Evolutionary conservation across 2,888 invertebrate species (phyloP).

Genomic region (Macrosoma leucophasiata): DNA sequence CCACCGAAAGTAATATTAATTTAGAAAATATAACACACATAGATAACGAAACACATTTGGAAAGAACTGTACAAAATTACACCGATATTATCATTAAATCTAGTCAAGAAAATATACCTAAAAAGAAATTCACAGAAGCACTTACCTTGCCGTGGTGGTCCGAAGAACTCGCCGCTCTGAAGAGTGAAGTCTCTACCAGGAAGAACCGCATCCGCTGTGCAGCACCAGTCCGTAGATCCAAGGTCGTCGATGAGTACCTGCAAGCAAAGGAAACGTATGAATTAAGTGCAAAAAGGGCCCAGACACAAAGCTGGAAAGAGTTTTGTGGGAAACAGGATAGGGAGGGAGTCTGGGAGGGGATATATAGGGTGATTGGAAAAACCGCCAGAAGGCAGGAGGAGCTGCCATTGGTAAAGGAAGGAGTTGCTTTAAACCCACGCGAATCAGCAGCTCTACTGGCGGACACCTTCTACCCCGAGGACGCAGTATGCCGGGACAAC

Average conservation of each 20-base stretch:
- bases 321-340: constrained; percentile 5
- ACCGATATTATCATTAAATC: not conserved
- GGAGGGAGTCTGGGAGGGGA: constrained; percentile 13
- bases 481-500: too few species aligned
- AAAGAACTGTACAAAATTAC: not conserved
- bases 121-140: not conserved
- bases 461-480: constrained; percentile 9
- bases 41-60: not conserved
- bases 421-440: not conserved
- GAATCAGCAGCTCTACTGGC: constrained; percentile 6
- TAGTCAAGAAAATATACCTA: not conserved
- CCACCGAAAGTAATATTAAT: not conserved
- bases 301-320: too few species aligned
- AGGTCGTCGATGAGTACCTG: not conserved
- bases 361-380: constrained; percentile 7
- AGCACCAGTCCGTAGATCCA: not conserved
- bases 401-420: too few species aligned
- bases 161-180: not conserved
- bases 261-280: not conserved
- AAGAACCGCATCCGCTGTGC: not conserved
- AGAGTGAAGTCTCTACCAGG: not conserved
- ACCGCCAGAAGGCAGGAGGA: constrained; percentile 5
- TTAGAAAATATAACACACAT: not conserved
- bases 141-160: not conserved
- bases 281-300: not conserved